Evolutionary conservation across 2,888 invertebrate genomes (phyloP).

Genomic region (Conomelus anceps): DNA sequence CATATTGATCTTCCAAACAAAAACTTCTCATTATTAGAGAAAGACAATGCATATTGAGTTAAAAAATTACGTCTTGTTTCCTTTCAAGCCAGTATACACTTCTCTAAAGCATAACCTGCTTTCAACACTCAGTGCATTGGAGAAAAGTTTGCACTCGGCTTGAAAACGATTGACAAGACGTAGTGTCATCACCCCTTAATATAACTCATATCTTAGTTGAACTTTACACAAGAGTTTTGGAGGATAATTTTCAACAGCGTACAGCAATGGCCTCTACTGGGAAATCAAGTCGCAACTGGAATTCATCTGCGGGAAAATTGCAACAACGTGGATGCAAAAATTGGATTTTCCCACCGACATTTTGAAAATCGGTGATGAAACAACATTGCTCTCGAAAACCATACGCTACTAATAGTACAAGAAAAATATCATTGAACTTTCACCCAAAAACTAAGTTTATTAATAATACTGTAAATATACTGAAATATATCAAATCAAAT

Average conservation of each 20-base stretch:
- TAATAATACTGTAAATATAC: too few species aligned
- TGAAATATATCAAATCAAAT: too few species aligned
- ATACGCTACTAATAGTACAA: background rate
- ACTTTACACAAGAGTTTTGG: background rate
- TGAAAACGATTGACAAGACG: too few species aligned
- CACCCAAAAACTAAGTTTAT: background rate
- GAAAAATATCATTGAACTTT: background rate
- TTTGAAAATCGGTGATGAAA: background rate
- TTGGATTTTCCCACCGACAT: background rate
- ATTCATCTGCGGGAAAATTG: background rate
- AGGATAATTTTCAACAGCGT: background rate
- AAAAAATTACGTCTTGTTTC: too few species aligned
- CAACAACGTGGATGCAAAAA: background rate
- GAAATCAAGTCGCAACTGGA: background rate
- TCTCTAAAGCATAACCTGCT: too few species aligned
- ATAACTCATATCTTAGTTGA: background rate
- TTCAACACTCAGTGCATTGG: too few species aligned
- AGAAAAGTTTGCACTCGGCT: too few species aligned
- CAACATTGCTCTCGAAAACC: background rate
- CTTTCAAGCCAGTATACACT: too few species aligned
- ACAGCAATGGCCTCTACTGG: background rate
- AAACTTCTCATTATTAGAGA: too few species aligned
- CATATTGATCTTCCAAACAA: background rate
- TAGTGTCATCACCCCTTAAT: too few species aligned
- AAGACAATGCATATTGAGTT: too few species aligned